phyloP scores from a whole-genome alignment of 1,140 invertebrate species.

The Plutomurus gul region DNA sequence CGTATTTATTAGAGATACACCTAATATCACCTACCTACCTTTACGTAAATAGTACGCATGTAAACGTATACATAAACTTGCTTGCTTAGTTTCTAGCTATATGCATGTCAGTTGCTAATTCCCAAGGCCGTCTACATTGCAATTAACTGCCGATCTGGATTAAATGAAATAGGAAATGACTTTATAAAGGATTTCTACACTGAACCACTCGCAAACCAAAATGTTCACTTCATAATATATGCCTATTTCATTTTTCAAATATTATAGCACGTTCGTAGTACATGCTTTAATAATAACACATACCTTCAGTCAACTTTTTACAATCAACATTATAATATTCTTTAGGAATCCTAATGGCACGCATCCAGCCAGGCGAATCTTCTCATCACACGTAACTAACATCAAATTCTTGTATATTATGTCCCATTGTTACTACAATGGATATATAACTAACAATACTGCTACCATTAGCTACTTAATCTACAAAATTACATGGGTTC shows the following conservation, averaged over 20 bases:
- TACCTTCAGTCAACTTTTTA: neutral
- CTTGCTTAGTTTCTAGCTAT: neutral
- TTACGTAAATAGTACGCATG: no score
- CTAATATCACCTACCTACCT: no score
- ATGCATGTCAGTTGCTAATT: slow-evolving; percentile 41
- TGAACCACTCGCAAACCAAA: neutral
- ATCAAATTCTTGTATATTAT: no score
- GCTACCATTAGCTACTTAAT: slow-evolving; percentile 9
- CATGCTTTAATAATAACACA: neutral
- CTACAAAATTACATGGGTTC: neutral
- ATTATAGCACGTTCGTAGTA: neutral
- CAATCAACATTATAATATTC: slow-evolving; percentile 10
- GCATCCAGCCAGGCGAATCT: slow-evolving; percentile 26
- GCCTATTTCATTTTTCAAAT: neutral
- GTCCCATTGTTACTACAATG: no score
- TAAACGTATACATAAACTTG: neutral
- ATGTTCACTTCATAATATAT: neutral
- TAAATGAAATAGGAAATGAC: slow-evolving; percentile 47
- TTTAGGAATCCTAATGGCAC: neutral
- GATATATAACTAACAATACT: slow-evolving; percentile 18
- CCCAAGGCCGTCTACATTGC: slow-evolving; percentile 44
- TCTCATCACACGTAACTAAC: slow-evolving; percentile 13
- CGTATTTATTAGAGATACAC: no score
- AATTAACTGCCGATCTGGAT: slow-evolving; percentile 41
- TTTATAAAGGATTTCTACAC: slow-evolving; percentile 39